Conservation (phyloP, 2,888 invertebrate genomes). For the Tuberolachnus salignus region DNA sequence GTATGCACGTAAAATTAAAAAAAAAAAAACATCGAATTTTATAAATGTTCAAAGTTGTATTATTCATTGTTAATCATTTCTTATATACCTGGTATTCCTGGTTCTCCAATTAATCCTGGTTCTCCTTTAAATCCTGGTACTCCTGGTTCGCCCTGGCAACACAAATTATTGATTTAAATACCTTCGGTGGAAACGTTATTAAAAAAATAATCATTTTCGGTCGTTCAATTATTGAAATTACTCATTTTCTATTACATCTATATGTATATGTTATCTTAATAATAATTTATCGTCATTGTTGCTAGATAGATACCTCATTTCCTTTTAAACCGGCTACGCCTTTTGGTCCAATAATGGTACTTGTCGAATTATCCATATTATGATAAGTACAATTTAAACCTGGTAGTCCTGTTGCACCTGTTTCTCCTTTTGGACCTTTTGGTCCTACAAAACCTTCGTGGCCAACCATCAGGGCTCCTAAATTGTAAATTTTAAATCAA, state of each 20-base stretch:
- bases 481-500: background rate
- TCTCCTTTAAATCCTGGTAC: slow-evolving; percentile 68
- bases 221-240: no score
- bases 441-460: slow-evolving; percentile 69
- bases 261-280: no score
- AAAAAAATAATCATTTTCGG: no score
- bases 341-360: slow-evolving; percentile 35
- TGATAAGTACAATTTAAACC: slow-evolving; percentile 65
- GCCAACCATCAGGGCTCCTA: slow-evolving; percentile 64
- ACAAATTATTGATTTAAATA: slow-evolving; percentile 3
- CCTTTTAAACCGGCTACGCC: slow-evolving; percentile 62
- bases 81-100: slow-evolving; percentile 64
- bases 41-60: background rate
- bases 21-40: background rate
- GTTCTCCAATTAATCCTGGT: slow-evolving; percentile 73
- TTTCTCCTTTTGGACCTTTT: slow-evolving; percentile 72
- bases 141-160: slow-evolving; percentile 64
- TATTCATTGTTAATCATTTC: background rate
- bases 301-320: slow-evolving; percentile 58
- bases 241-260: no score
- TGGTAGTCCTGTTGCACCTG: slow-evolving; percentile 69
- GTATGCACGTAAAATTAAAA: slow-evolving; percentile 9
- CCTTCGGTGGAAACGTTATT: no score
- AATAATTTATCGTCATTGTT: no score
- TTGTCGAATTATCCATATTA: background rate